phyloP scores from a whole-genome alignment of 2,888 invertebrate genomes.

The Heteromyza rotundicornis region DNA sequence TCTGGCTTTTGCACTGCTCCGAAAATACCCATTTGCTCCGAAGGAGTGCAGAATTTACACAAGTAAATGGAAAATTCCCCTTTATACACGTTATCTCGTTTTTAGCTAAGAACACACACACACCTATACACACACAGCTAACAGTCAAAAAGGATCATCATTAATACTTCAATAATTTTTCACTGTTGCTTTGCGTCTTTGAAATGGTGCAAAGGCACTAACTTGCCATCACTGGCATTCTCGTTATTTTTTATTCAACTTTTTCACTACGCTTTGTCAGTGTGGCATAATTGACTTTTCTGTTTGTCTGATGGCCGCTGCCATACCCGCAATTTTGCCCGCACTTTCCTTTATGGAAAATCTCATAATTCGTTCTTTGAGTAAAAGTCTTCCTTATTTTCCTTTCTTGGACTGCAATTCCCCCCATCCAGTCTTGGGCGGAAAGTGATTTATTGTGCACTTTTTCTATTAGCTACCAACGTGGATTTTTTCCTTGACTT shows the following conservation, averaged over 20 bases:
- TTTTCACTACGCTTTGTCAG: conserved; percentile 28
- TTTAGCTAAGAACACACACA: too few relatives aligned
- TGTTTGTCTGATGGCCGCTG: conserved; percentile 37
- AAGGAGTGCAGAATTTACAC: too few relatives aligned
- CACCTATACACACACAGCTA: neutral
- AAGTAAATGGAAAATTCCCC: too few relatives aligned
- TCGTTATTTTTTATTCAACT: conserved; percentile 7
- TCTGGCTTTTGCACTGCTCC: conserved; percentile 1
- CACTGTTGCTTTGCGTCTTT: conserved; percentile 32
- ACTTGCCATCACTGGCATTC: neutral
- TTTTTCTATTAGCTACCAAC: conserved; percentile 14
- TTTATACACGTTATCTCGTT: too few relatives aligned
- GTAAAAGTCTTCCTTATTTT: neutral
- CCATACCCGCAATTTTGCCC: too few relatives aligned
- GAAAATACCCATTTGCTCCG: too few relatives aligned
- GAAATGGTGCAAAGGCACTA: conserved; percentile 18
- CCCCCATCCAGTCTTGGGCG: neutral
- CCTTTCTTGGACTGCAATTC: neutral
- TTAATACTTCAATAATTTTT: conserved; percentile 49
- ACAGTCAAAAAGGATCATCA: conserved; percentile 30
- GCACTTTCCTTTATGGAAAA: conserved; percentile 3
- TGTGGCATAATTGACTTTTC: conserved; percentile 53
- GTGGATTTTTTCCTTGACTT: neutral
- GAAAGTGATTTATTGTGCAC: conserved; percentile 1
- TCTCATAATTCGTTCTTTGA: conserved; percentile 14